These are phyloP conservation scores for Scaptomyza reducta DNA, from an alignment of 2,888 invertebrate genomes.

Conservation along the genomic window DNA sequence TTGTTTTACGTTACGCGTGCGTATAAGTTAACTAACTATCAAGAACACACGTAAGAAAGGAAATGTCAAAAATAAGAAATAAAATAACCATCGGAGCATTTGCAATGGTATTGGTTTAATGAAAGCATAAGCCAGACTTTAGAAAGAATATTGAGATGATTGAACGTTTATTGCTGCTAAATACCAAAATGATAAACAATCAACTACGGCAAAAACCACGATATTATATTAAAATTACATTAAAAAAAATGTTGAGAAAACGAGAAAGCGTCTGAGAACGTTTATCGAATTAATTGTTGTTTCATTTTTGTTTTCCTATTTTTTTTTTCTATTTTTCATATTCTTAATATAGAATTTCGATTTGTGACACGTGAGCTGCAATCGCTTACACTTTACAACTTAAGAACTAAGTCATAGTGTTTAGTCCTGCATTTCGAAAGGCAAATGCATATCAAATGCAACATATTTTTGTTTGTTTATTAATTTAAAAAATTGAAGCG, in stretches of 20 bases:
- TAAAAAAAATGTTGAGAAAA: constrained; percentile 17
- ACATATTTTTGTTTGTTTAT: constrained; percentile 13
- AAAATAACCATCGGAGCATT: constrained; percentile 44
- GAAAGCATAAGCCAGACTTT: constrained; percentile 24
- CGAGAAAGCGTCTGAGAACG: constrained; percentile 15
- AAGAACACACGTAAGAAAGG: constrained; percentile 28
- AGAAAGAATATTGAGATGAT: constrained; percentile 35
- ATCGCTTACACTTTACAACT: constrained; percentile 38
- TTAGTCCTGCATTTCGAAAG: constrained; percentile 38
- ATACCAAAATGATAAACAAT: constrained; percentile 37
- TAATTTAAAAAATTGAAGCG: constrained; percentile 7
- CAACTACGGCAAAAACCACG: constrained; percentile 10
- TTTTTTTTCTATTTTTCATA: neutral
- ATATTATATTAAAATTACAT: neutral
- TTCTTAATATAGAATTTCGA: constrained; percentile 6
- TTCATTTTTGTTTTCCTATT: constrained; percentile 11
- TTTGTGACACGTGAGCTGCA: constrained; percentile 33
- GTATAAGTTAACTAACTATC: constrained; percentile 58
- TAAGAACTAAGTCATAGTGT: constrained; percentile 74
- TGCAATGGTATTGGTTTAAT: constrained; percentile 26
- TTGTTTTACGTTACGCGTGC: constrained; percentile 62
- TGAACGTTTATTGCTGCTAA: constrained; percentile 44
- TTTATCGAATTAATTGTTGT: constrained; percentile 39
- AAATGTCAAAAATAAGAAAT: constrained; percentile 31
- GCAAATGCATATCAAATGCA: constrained; percentile 19